phyloP scores from a whole-genome alignment of 2,797 vertebrate genomes.

The Labroides dimidiatus region DNA sequence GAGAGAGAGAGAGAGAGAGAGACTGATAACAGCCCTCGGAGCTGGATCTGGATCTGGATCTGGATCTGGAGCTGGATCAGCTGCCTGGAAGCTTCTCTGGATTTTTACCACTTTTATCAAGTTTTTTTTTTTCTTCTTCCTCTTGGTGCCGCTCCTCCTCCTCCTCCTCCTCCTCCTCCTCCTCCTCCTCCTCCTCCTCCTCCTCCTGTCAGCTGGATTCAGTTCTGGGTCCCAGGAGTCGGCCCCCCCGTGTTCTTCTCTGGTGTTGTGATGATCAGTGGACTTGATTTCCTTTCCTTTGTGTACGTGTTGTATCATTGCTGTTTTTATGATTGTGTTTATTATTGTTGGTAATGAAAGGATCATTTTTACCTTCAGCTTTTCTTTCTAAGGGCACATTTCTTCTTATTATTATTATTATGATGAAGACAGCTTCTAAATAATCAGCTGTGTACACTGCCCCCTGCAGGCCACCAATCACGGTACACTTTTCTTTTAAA shows the following conservation, averaged over 20 bases:
- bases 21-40: conserved; percentile 62
- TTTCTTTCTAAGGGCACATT: conserved; percentile 80
- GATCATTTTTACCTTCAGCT: conserved; percentile 76
- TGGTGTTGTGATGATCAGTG: conserved; percentile 79
- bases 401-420: conserved; percentile 23
- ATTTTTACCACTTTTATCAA: conserved; percentile 42
- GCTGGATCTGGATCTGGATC: conserved; percentile 36
- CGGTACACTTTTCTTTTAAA: conserved; percentile 66
- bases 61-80: conserved; percentile 57
- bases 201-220: too few species aligned
- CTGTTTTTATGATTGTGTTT: conserved; percentile 85
- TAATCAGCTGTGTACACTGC: conserved; percentile 53
- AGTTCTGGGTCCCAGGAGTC: conserved; percentile 48
- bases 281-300: conserved; percentile 58
- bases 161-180: too few species aligned
- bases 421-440: conserved; percentile 64
- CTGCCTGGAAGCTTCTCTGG: conserved; percentile 70
- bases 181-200: too few species aligned
- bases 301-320: conserved; percentile 88
- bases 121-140: conserved; percentile 31
- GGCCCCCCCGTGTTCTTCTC: conserved; percentile 77
- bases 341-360: conserved; percentile 84
- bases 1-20: conserved; percentile 34
- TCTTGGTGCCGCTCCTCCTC: too few species aligned
- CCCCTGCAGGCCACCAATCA: conserved; percentile 66